phyloP scores from a whole-genome alignment of 35 echinoderm and acorn worm genomes.

The Eucidaris tribuloides region DNA sequence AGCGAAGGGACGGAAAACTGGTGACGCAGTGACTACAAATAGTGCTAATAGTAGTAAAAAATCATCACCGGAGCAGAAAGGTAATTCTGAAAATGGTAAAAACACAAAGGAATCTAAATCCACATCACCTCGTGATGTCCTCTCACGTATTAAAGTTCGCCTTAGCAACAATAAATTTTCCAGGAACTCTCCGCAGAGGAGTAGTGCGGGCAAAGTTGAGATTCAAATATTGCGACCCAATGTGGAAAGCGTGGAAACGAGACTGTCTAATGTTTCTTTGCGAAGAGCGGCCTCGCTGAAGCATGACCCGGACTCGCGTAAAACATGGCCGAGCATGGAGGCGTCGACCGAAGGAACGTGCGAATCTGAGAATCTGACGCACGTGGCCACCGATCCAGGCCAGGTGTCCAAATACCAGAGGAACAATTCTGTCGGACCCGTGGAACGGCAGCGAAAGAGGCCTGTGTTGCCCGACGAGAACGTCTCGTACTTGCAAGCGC shows the following conservation, averaged over 20 bases:
- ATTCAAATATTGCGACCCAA: constrained; percentile 16
- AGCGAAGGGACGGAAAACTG: not conserved
- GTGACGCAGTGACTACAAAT: not conserved
- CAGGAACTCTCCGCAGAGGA: not conserved
- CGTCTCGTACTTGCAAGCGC: not conserved
- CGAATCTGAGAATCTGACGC: not conserved
- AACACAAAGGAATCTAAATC: constrained; percentile 21
- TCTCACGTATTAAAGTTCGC: not conserved
- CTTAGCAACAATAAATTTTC: not conserved
- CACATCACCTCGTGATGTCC: not conserved
- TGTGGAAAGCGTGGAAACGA: not conserved
- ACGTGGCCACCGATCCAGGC: not conserved
- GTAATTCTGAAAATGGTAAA: not conserved
- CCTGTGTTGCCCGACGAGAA: not conserved
- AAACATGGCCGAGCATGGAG: constrained; percentile 3
- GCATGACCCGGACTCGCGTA: not conserved
- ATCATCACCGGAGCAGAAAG: constrained; percentile 6
- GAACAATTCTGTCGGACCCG: not conserved
- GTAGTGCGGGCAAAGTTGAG: constrained; percentile 15
- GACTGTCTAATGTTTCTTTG: not conserved
- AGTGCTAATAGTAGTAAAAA: not conserved
- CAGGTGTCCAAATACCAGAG: not conserved
- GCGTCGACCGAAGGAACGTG: not conserved
- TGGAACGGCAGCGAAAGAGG: not conserved
- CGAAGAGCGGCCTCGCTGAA: not conserved